Percentiles rank a stretch among this genome's conserved stretches.
Conservation (phyloP, 2,113 vertebrate species). For the Calidris pugnax region DNA sequence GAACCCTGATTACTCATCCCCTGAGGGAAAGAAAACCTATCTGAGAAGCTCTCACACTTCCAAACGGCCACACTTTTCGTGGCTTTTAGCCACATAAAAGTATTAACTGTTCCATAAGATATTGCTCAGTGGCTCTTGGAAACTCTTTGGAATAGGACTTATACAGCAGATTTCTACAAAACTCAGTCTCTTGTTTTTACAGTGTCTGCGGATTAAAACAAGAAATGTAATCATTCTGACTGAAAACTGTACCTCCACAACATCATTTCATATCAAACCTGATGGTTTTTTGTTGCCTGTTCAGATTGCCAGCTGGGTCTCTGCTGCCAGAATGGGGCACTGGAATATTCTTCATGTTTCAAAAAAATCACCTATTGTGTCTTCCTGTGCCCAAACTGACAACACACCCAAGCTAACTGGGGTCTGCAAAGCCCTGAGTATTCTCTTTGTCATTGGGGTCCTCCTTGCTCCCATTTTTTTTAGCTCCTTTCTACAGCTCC, state of each 20-base stretch:
- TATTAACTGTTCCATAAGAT: not conserved
- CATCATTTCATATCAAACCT: not conserved
- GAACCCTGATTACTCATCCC: constrained; percentile 14
- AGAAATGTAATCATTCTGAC: constrained; percentile 33
- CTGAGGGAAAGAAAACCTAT: not conserved
- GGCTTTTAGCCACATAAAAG: not conserved
- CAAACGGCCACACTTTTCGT: not conserved
- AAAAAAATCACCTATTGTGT: not conserved
- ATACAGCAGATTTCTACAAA: constrained; percentile 5
- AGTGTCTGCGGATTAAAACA: not conserved
- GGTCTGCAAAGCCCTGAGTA: not conserved
- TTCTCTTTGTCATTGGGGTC: not conserved
- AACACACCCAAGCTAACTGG: not conserved
- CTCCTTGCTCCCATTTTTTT: not conserved
- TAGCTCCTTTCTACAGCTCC: not conserved
- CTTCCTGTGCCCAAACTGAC: not conserved
- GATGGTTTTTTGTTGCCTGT: constrained; percentile 15
- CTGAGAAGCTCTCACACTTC: not conserved
- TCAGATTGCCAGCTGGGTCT: constrained; percentile 7
- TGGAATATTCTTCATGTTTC: not conserved
- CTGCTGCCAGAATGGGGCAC: not conserved
- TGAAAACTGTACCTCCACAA: not conserved
- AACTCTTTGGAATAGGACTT: constrained; percentile 7
- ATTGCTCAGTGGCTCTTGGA: constrained; percentile 27
- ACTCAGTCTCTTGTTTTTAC: constrained; percentile 9